Evolutionary conservation across 2,888 invertebrate species (phyloP).

Genomic region (Apodemia duryi): DNA sequence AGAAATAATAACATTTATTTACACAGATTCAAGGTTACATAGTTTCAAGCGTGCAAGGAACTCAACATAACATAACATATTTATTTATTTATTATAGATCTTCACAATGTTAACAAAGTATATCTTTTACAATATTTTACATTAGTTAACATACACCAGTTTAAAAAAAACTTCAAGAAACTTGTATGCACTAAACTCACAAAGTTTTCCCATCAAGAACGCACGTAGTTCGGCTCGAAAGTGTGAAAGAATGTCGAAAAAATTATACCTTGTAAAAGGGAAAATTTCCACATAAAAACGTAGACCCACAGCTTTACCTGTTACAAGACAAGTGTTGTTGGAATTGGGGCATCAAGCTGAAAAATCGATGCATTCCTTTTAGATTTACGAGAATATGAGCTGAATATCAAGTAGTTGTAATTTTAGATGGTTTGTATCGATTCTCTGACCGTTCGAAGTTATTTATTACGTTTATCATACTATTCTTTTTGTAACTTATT

Average conservation of each 20-base stretch:
- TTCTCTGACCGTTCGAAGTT: slow-evolving; percentile 7
- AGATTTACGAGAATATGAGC: slow-evolving; percentile 27
- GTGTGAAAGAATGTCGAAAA: slow-evolving; percentile 66
- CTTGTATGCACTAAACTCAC: slow-evolving; percentile 25
- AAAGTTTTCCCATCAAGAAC: slow-evolving; percentile 48
- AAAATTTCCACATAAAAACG: slow-evolving; percentile 54
- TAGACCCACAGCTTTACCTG: slow-evolving; percentile 53
- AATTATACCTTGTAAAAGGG: slow-evolving; percentile 48
- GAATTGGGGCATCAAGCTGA: slow-evolving; percentile 48
- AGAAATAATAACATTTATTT: too few relatives aligned
- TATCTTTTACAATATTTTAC: too few relatives aligned
- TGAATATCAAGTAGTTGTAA: slow-evolving; percentile 26
- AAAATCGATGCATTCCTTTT: slow-evolving; percentile 32
- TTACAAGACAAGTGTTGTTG: slow-evolving; percentile 36
- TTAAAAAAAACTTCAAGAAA: not conserved
- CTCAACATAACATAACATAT: too few relatives aligned
- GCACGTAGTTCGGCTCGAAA: slow-evolving; percentile 48
- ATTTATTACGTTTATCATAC: not conserved
- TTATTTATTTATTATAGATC: too few relatives aligned
- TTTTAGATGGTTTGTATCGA: slow-evolving; percentile 11
- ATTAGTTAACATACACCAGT: not conserved
- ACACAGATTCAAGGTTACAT: too few relatives aligned
- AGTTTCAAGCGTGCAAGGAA: too few relatives aligned
- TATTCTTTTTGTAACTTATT: too few relatives aligned
- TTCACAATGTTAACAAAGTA: too few relatives aligned